phyloP scores from a whole-genome alignment of 2,797 vertebrate species.

The Eulemur mongoz region DNA sequence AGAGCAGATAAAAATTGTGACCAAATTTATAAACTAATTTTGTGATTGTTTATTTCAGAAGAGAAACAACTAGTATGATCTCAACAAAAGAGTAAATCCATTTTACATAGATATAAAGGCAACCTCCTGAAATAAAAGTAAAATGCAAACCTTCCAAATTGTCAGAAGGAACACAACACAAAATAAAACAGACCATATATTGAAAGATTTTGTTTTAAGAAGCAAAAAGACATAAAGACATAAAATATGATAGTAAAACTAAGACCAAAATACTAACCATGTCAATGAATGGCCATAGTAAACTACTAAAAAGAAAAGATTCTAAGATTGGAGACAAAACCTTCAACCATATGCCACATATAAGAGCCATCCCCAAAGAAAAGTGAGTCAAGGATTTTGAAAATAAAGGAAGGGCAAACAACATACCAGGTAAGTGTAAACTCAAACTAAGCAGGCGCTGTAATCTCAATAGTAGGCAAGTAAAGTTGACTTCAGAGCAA shows the following conservation, averaged over 20 bases:
- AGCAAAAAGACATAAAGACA: slow-evolving; percentile 21
- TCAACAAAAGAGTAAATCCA: slow-evolving; percentile 18
- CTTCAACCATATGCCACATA: background rate
- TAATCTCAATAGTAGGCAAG: background rate
- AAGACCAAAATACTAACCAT: background rate
- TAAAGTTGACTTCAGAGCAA: background rate
- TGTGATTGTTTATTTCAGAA: slow-evolving; percentile 33
- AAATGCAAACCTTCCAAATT: slow-evolving; percentile 38
- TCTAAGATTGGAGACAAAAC: background rate
- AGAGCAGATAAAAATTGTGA: slow-evolving; percentile 33
- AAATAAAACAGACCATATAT: slow-evolving; percentile 35
- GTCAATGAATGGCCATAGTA: background rate
- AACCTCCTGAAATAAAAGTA: slow-evolving; percentile 39
- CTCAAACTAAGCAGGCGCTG: background rate
- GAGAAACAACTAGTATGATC: background rate
- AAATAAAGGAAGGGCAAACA: background rate
- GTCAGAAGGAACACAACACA: slow-evolving; percentile 10
- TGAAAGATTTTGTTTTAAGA: slow-evolving; percentile 48
- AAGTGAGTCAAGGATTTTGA: background rate
- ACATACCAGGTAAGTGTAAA: background rate
- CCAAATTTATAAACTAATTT: background rate
- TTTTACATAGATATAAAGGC: slow-evolving; percentile 45
- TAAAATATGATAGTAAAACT: slow-evolving; percentile 22
- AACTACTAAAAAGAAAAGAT: background rate
- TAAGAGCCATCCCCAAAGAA: background rate